Evolutionary conservation across 1,140 invertebrate species (phyloP).

Genomic region (Pararge aegeria): DNA sequence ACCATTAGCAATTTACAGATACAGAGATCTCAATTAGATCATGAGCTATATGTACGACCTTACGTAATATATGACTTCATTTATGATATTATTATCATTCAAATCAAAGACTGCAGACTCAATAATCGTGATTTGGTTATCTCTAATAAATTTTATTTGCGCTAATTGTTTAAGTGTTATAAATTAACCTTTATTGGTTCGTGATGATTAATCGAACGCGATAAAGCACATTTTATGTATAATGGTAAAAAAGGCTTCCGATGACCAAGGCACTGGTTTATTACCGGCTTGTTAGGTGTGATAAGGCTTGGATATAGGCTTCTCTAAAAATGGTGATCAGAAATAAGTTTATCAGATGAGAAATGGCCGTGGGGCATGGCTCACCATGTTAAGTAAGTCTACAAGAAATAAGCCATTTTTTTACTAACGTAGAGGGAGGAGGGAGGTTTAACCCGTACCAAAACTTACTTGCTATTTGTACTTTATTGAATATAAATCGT

Average conservation of each 20-base stretch:
- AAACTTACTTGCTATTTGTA: too few species aligned
- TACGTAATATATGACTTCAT: conserved; percentile 1
- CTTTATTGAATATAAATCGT: too few species aligned
- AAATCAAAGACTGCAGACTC: not conserved
- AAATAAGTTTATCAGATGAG: too few species aligned
- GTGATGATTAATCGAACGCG: not conserved
- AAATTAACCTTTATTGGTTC: not conserved
- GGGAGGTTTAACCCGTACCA: too few species aligned
- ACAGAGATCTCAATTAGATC: too few species aligned
- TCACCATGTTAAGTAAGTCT: too few species aligned
- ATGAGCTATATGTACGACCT: not conserved
- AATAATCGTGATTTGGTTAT: conserved; percentile 11
- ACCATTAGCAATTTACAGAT: too few species aligned
- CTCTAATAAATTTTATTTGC: not conserved
- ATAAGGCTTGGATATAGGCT: too few species aligned
- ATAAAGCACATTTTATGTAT: not conserved
- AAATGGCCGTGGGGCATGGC: too few species aligned
- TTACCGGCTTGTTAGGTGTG: not conserved
- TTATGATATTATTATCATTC: conserved; percentile 6
- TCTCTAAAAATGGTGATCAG: too few species aligned
- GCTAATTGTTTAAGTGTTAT: conserved; percentile 6
- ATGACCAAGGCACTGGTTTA: not conserved
- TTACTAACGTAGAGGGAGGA: too few species aligned
- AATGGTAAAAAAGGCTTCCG: not conserved
- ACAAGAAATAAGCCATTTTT: too few species aligned